Conservation (phyloP, 2,888 invertebrate genomes). For the Cacoxenus indagator region DNA sequence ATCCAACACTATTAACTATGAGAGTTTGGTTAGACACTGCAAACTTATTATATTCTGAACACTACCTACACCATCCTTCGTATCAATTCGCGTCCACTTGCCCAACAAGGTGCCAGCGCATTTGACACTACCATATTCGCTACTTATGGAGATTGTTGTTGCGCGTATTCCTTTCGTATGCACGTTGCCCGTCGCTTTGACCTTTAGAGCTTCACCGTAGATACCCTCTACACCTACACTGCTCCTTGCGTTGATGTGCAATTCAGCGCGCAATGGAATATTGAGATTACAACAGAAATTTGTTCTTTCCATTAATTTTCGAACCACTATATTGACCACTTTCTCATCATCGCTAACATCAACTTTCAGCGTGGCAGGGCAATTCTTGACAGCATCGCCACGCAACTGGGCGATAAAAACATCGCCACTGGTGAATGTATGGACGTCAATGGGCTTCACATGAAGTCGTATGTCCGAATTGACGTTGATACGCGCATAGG, state of each 20-base stretch:
- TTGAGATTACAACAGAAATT: constrained; percentile 54
- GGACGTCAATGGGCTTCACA: constrained; percentile 54
- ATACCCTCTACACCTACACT: constrained; percentile 55
- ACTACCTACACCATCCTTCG: constrained; percentile 43
- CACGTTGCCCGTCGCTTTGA: constrained; percentile 52
- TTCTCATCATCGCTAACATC: constrained; percentile 49
- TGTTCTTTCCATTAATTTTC: constrained; percentile 33
- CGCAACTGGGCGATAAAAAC: constrained; percentile 55
- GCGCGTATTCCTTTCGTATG: constrained; percentile 60
- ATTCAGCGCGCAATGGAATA: constrained; percentile 63
- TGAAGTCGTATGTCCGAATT: constrained; percentile 53
- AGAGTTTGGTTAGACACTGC: not conserved
- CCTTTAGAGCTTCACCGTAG: constrained; percentile 54
- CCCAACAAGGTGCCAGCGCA: constrained; percentile 63
- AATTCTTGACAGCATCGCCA: constrained; percentile 52
- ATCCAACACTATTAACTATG: constrained; percentile 60
- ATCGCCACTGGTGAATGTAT: constrained; percentile 54
- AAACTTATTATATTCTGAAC: not conserved
- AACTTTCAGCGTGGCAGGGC: constrained; percentile 46
- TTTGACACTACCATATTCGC: constrained; percentile 58
- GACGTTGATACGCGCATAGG: constrained; percentile 52
- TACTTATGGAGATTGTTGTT: constrained; percentile 50
- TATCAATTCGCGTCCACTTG: constrained; percentile 51
- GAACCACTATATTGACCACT: constrained; percentile 46
- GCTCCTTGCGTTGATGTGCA: constrained; percentile 49